Evolutionary conservation across 2,888 invertebrate genomes (phyloP).

Genomic region (Cataglyphis altisquamis): DNA sequence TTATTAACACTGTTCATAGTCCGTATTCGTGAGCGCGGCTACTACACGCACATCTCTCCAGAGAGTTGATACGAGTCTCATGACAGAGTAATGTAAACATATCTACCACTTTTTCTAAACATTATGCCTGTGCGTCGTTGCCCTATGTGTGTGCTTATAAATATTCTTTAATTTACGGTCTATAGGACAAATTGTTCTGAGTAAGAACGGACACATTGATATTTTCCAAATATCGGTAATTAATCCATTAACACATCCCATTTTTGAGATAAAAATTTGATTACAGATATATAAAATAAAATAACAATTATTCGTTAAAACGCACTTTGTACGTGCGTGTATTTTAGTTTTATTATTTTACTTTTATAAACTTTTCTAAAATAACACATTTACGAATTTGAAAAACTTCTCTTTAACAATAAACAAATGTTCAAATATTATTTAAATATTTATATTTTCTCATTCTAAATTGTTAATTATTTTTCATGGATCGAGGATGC

Average conservation of each 20-base stretch:
- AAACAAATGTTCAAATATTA: not conserved
- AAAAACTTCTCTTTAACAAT: not conserved
- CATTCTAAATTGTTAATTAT: not conserved
- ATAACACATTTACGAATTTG: not conserved
- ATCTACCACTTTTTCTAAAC: slow-evolving; percentile 30
- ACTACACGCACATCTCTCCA: not conserved
- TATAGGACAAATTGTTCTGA: not conserved
- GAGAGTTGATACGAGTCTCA: not conserved
- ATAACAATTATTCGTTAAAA: not conserved
- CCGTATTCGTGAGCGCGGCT: not conserved
- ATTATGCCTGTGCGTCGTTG: not conserved
- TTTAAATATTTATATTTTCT: not conserved
- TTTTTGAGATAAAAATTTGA: not conserved
- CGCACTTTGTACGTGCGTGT: not conserved
- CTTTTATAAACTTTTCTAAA: not conserved
- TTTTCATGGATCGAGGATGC: not conserved
- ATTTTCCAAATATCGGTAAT: not conserved
- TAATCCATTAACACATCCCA: not conserved
- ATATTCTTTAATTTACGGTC: not conserved
- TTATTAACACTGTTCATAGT: not conserved
- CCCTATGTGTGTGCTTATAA: not conserved
- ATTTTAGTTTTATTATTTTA: not conserved
- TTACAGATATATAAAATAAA: not conserved
- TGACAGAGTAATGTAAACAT: slow-evolving; percentile 26
- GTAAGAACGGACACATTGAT: not conserved